These are phyloP conservation scores for Neomorphus geoffroyi DNA, from an alignment of 2,797 vertebrate species.

Conservation along the genomic window DNA sequence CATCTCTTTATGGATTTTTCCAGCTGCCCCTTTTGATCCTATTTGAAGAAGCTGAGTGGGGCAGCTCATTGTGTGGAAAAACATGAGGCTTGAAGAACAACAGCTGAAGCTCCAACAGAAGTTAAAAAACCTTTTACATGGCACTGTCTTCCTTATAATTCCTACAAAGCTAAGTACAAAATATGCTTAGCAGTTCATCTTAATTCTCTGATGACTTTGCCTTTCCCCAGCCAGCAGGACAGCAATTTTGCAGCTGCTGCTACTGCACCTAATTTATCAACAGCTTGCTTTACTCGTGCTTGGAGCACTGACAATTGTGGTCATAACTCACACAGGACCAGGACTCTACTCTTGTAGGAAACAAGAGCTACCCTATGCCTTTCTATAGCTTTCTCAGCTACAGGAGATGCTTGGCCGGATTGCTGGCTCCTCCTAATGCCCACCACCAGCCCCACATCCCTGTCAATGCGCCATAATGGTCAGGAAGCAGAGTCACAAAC, in stretches of 20 bases:
- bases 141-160: background rate
- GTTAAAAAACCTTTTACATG: background rate
- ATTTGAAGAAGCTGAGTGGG: conserved; percentile 3
- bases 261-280: conserved; percentile 43
- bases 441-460: rapidly evolving
- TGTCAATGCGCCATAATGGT: rapidly evolving
- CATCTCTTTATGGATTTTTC: conserved; percentile 39
- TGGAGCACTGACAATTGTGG: rapidly evolving
- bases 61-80: background rate
- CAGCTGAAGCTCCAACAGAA: conserved; percentile 17
- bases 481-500: background rate
- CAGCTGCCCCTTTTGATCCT: conserved; percentile 32
- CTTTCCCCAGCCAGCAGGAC: conserved; percentile 11
- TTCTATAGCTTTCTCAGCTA: background rate
- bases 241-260: conserved; percentile 52
- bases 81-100: conserved; percentile 11
- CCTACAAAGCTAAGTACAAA: background rate
- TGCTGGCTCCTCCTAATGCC: background rate
- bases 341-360: background rate
- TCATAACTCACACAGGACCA: background rate
- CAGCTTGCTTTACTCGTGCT: background rate
- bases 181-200: conserved; percentile 2
- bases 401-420: background rate
- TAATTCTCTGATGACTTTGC: conserved; percentile 25
- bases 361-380: background rate